Evolutionary conservation across 2,888 invertebrate species (phyloP), one percentile per base, ranked within the genome.

Genomic region (Polymixis flavicincta): DNA sequence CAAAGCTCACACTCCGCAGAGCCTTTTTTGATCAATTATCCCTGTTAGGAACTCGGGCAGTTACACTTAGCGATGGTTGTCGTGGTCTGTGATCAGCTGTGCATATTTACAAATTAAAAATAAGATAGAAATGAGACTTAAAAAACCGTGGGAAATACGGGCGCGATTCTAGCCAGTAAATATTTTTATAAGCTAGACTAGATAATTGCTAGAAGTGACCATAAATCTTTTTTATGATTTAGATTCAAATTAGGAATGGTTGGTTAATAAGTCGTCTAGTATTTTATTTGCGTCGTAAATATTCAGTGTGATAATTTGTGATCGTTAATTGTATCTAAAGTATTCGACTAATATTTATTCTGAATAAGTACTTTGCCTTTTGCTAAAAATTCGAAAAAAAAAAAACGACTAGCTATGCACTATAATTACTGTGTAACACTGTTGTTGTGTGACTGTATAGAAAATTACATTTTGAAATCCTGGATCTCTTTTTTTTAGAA

Each of bases 211-310:
- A 42, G 63, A 52, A 32, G 32, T 48, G 57, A n/a, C 28, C 42
- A 73, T 80, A 77, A 77, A 80, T 80, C 59, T 59, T 60, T 25
- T 54, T 57, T 42, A 74, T 74, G 52, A 59, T 59, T 52, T 55
- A 63, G 14, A 74, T 59, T 52, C n/a, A 64, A 64, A 77, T 80
- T 52, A 74, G 64, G 42, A 61, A 42, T 76, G 52, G 17, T 70
- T 54, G 32, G 14, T 22, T 59, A 70, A 55, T 71, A 48, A 13
- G n/a, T 48, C 28, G 14, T 61, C 28, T 61, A 25, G 28, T 14
- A 61, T 80, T 76, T 80, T 63, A 78, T 70, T 57, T 57, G 22
- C 48, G 17, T 42, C 50, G 28, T 83, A 48, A 77, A 83, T 82
- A 79, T 66, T 66, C 32, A 17, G 11, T 63, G 6, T 57, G 55